These are phyloP conservation scores for Ips nitidus DNA, from an alignment of 1,140 invertebrate species.

Conservation along the genomic window DNA sequence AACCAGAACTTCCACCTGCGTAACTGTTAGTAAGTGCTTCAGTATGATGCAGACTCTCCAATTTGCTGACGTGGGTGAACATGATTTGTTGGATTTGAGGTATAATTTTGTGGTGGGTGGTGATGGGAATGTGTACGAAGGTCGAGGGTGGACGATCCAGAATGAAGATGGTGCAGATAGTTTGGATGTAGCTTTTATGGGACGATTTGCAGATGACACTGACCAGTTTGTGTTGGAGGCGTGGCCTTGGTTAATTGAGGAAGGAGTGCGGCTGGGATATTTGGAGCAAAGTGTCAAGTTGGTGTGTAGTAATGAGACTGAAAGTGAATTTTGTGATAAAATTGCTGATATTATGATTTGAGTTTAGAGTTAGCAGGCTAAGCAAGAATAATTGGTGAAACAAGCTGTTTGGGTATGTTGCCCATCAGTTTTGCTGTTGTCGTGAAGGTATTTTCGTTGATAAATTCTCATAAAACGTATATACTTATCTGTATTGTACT, in stretches of 20 bases:
- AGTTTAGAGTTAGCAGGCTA: too few species aligned
- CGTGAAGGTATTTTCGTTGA: too few species aligned
- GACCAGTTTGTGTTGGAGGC: conserved; percentile 47
- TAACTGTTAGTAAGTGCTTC: conserved; percentile 48
- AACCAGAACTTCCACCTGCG: conserved; percentile 48
- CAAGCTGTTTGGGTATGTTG: too few species aligned
- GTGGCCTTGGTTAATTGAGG: conserved; percentile 41
- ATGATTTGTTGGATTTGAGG: conserved; percentile 52
- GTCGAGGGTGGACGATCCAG: conserved; percentile 60
- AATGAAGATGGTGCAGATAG: conserved; percentile 57
- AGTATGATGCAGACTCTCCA: conserved; percentile 52
- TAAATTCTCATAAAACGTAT: too few species aligned
- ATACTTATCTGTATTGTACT: too few species aligned
- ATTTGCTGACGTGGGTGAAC: conserved; percentile 47
- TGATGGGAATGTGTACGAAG: conserved; percentile 65
- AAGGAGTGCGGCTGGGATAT: conserved; percentile 45
- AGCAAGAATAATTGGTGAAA: too few species aligned
- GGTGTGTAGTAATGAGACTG: conserved; percentile 51
- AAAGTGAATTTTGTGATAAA: background rate
- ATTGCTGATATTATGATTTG: too few species aligned
- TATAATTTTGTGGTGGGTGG: conserved; percentile 73
- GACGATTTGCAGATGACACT: conserved; percentile 50
- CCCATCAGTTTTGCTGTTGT: too few species aligned
- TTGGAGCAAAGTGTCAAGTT: conserved; percentile 44
- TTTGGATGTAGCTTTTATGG: conserved; percentile 55